Conservation (phyloP, 2,888 invertebrate species). For the Calameuta pallipes region DNA sequence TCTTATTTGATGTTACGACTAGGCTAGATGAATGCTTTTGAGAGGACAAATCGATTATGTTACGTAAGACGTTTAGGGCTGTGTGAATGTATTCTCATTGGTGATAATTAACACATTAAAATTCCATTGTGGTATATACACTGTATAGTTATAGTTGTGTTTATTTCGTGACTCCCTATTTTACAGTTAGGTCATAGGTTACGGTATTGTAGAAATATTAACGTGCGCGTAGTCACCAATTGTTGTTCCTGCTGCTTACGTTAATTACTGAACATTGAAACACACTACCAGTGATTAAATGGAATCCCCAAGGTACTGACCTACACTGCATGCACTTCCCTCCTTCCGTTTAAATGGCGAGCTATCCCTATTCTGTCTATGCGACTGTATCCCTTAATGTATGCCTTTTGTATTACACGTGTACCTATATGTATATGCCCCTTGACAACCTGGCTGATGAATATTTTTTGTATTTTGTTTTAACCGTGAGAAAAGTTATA, state of each 20-base stretch:
- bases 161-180: not conserved
- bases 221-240: not conserved
- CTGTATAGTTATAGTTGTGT: not conserved
- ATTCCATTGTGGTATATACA: not conserved
- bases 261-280: conserved; percentile 21
- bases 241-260: conserved; percentile 8
- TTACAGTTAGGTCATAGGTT: not conserved
- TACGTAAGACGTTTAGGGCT: not conserved
- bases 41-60: not conserved
- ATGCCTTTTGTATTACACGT: not conserved
- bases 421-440: not conserved
- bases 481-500: not conserved
- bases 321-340: conserved; percentile 8
- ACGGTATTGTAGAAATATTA: not conserved
- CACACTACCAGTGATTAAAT: conserved; percentile 24
- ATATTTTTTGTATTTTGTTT: not conserved
- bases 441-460: not conserved
- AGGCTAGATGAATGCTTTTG: not conserved
- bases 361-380: not conserved
- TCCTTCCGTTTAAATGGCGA: not conserved
- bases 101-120: not conserved
- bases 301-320: conserved; percentile 16
- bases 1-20: not conserved
- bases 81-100: not conserved
- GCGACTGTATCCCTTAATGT: not conserved